These are phyloP conservation scores for Metallyticus violacea DNA, from an alignment of 2,888 invertebrate species.

Conservation along the genomic window DNA sequence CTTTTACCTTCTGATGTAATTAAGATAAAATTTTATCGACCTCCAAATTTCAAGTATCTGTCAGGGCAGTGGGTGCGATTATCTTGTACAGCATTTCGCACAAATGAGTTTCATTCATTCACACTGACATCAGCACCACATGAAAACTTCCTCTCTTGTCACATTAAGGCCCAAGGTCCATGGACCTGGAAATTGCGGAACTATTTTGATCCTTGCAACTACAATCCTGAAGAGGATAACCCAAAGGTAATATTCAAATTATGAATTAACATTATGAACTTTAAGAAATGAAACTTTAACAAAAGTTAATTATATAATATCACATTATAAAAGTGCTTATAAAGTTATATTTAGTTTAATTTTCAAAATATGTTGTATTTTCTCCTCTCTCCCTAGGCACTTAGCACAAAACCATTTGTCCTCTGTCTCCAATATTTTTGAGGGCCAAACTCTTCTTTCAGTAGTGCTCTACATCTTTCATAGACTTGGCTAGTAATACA, in stretches of 20 bases:
- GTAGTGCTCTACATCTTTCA: no score
- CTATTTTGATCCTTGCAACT: constrained; percentile 91
- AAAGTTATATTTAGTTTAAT: no score
- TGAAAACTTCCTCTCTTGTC: constrained; percentile 90
- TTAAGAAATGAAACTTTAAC: no score
- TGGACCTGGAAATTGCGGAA: constrained; percentile 97
- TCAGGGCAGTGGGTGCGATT: constrained; percentile 94
- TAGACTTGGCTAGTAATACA: no score
- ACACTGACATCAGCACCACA: constrained; percentile 95
- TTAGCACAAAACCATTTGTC: no score
- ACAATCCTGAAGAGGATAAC: constrained; percentile 73
- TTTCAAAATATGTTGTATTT: no score
- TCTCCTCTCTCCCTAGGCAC: no score
- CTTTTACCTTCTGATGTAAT: constrained; percentile 91
- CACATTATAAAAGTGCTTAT: no score
- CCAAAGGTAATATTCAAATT: constrained; percentile 56
- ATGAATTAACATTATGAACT: no score
- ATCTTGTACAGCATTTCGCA: constrained; percentile 85
- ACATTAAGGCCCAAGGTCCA: constrained; percentile 88
- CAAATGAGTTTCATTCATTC: constrained; percentile 92
- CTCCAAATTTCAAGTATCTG: constrained; percentile 89
- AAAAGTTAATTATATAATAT: no score
- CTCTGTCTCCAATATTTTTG: no score
- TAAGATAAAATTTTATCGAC: constrained; percentile 91
- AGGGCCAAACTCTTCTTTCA: no score